Conservation (phyloP, 2,797 vertebrate species). For the Mormyrus hasselquistii region DNA sequence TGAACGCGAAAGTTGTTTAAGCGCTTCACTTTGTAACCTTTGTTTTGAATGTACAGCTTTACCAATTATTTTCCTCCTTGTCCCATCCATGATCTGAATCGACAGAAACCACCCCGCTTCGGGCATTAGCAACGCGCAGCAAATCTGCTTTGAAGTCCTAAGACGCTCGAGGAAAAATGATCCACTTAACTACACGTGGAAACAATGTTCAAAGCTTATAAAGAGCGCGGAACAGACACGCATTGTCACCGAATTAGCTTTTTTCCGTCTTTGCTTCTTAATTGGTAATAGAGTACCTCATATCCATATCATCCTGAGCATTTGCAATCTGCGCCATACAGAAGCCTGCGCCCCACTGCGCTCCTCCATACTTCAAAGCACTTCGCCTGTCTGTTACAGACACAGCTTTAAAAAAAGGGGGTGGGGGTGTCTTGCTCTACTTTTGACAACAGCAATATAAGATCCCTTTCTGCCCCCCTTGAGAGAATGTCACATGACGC, state of each 20-base stretch:
- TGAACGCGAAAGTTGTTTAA: conserved; percentile 62
- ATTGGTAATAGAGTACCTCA: conserved; percentile 83
- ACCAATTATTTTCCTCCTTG: conserved; percentile 76
- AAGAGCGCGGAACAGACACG: conserved; percentile 98
- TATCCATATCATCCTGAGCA: conserved; percentile 75
- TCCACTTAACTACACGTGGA: conserved; percentile 88
- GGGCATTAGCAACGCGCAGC: conserved; percentile 98
- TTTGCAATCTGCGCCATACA: conserved; percentile 84
- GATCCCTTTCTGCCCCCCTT: conserved; percentile 5
- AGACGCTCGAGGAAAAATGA: conserved; percentile 93
- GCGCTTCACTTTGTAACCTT: conserved; percentile 58
- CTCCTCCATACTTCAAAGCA: conserved; percentile 94
- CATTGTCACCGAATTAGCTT: conserved; percentile 97
- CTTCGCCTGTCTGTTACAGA: conserved; percentile 84
- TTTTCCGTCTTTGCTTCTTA: conserved; percentile 74
- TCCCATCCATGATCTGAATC: conserved; percentile 76
- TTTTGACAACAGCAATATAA: conserved; percentile 72
- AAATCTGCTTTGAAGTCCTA: conserved; percentile 97
- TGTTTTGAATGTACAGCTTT: conserved; percentile 82
- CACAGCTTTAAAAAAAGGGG: conserved; percentile 83
- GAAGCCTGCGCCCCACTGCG: conserved; percentile 83
- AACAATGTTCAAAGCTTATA: conserved; percentile 97
- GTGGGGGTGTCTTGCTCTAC: conserved; percentile 28
- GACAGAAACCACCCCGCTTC: conserved; percentile 65
- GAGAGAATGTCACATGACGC: background rate